Evolutionary conservation across 1,140 invertebrate genomes (phyloP), one percentile per base, ranked within the genome.

Genomic region (Trichoplusia ni): DNA sequence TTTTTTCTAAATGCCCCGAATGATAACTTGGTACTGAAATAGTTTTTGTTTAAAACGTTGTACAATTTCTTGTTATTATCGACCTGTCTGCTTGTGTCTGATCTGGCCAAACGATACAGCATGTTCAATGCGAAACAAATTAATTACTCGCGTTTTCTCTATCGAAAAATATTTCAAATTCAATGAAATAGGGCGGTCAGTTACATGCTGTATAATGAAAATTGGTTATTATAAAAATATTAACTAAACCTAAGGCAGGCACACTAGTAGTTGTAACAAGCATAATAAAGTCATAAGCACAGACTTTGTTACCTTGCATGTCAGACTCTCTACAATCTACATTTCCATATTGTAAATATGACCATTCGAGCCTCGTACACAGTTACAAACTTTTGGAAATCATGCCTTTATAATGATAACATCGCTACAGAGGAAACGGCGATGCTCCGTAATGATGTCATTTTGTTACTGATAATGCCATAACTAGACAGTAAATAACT

Each of bases 391-490:
- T 64, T 64, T 64, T 54, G 49, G 49, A 64, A 54, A 51, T 56
- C 51, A 56, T 56, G 38, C 40, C 62, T 64, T 47, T 64, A 56
- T 64, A 56, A 37, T 46, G 53, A 59, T 65, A 65, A 59, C 53
- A 38, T 56, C 11, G 64, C 8, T 19, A 21, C 19, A 25, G 64
- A 60, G 71, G 67, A 69, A 69, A 66, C 54, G 59, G 49, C 33
- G 54, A 37, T 31, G 51, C 31, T 59, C 46, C 19, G 66, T 73
- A 73, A 73, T 67, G 71, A 69, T 59, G 67, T 66, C 71, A 73
- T 73, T 73, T 73, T 25, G 54, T 61, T 51, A 51, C 71, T 56
- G 71, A 73, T 73, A 73, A 69, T 73, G 64, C 16, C 35, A 19
- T 51, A 51, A 56, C 67, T 67, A 63, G 51, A 64, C 44, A 46